Evolutionary conservation across 2,797 vertebrate genomes (phyloP), one percentile per base, ranked within the genome.

Genomic region (Micromesistius poutassou): DNA sequence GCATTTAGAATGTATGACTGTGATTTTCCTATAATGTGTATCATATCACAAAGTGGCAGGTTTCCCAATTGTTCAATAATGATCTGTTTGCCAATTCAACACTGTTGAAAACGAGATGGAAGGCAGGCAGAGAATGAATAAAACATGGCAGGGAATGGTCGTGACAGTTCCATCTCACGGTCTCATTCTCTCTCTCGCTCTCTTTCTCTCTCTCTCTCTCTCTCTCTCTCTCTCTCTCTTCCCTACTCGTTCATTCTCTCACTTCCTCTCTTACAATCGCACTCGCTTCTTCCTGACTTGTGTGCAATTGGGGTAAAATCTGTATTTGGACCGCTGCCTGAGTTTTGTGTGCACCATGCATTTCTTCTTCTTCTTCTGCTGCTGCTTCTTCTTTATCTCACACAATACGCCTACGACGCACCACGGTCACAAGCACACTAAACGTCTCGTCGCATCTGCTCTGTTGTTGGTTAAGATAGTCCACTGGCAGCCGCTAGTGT

Each of bases 11-110:
- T 93, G 90, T 92, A 92, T 88, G 91, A 91, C 84, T 90, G 90
- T 88, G 89, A 91, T 93, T 94, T 92, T 90, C 90, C 85, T 88
- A 90, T 94, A 92, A 93, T 91, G 90, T 91, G 91, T 92, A 91
- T 93, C 92, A 92, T 91, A 93, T 93, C 90, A 91, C 88, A 87
- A 89, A 92, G 90, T 90, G 91, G 87, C 90, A 91, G 91, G 82
- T 91, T 92, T 90, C 91, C 90, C 91, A 92, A 91, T 94, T 92
- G 91, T 91, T 93, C 91, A 93, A 93, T 93, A 94, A 93, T 92
- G 92, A 94, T 93, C 87, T 93, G 92, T 94, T 92, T 93, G 90
- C 90, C 90, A 91, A 93, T 92, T 92, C 91, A 91, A 91, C 90
- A 84, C 85, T 75, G 88, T 79, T 80, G 85, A 89, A 86, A 85